Percentiles rank a stretch among this genome's conserved stretches.
phyloP scores from a whole-genome alignment of 1,140 invertebrate species.

The Zophobas atratus region DNA sequence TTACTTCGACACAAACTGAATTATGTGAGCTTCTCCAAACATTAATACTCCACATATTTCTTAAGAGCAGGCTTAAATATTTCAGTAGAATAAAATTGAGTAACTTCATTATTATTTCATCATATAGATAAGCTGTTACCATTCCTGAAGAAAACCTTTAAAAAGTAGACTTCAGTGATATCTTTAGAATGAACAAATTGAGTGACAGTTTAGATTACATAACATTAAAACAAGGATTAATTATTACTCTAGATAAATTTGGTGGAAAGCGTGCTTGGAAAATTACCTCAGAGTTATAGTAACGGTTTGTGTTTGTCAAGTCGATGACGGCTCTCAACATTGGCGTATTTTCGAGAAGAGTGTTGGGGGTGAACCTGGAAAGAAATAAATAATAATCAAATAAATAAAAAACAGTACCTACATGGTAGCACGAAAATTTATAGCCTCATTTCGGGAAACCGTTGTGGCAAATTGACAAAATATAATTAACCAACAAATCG shows the following conservation, averaged over 20 bases:
- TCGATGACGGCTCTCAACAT: constrained; percentile 78
- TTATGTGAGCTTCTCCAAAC: no score
- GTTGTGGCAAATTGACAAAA: neutral
- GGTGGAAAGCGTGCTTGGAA: constrained; percentile 19
- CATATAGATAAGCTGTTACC: constrained; percentile 13
- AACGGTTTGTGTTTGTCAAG: constrained; percentile 78
- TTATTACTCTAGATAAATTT: constrained; percentile 25
- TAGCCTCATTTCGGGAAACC: neutral
- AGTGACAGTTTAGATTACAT: constrained; percentile 37
- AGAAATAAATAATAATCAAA: constrained; percentile 30
- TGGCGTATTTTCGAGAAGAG: constrained; percentile 70
- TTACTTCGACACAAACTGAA: no score
- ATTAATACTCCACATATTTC: no score
- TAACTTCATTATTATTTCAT: constrained; percentile 6
- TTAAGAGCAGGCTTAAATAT: no score
- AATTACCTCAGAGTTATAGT: constrained; percentile 74
- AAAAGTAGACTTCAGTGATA: constrained; percentile 21
- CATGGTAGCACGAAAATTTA: no score
- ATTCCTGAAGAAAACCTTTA: constrained; percentile 11
- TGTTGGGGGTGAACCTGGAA: constrained; percentile 70
- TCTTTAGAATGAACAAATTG: constrained; percentile 25
- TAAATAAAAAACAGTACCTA: no score
- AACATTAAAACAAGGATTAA: constrained; percentile 30
- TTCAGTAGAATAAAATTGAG: neutral
- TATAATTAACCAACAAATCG: neutral